A percentile compares a stretch with the other conserved stretches of the same genome.
Evolutionary conservation across 2,113 vertebrate genomes (phyloP).

Genomic region (Sinocyclocheilus rhinocerous): DNA sequence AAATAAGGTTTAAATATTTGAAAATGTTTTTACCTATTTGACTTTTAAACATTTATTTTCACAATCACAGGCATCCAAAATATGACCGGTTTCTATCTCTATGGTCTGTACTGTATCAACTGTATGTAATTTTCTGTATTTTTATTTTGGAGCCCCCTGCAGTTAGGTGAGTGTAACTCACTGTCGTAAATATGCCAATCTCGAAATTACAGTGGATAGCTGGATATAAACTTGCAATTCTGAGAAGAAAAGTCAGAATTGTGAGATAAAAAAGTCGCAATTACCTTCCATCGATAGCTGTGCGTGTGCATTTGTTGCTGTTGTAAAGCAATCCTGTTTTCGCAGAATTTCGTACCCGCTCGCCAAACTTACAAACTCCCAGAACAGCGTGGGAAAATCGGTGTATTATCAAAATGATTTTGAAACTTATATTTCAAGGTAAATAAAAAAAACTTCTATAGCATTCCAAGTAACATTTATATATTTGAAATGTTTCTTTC

Average conservation of each 20-base stretch:
- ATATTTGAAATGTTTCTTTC: too few relatives aligned
- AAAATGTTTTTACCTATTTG: background rate
- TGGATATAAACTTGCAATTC: background rate
- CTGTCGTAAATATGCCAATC: background rate
- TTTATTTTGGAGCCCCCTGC: background rate
- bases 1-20: background rate
- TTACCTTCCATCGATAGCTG: too few relatives aligned
- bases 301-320: too few relatives aligned
- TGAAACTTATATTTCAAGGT: too few relatives aligned
- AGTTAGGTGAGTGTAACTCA: background rate
- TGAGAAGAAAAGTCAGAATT: background rate
- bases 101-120: background rate
- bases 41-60: background rate
- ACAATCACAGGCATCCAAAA: background rate
- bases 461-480: too few relatives aligned
- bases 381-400: too few relatives aligned
- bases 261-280: too few relatives aligned
- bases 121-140: background rate
- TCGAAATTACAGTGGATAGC: background rate
- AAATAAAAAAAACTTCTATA: too few relatives aligned
- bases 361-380: too few relatives aligned
- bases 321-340: background rate
- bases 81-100: background rate
- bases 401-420: too few relatives aligned
- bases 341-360: too few relatives aligned